Evolutionary conservation across 2,113 vertebrate species (phyloP), one percentile per base, ranked within the genome.

Genomic region (Sinocyclocheilus maitianheensis): DNA sequence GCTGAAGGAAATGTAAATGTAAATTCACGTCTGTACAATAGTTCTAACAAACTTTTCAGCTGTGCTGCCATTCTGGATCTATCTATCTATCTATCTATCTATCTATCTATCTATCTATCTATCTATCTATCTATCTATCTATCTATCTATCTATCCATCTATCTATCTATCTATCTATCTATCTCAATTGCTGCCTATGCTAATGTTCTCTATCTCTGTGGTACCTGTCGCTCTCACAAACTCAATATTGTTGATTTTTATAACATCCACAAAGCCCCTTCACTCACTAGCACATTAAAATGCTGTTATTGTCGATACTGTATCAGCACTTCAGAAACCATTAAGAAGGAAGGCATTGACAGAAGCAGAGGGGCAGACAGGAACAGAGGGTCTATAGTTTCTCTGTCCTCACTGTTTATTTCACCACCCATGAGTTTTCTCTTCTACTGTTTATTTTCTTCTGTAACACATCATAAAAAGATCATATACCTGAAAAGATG

Each of bases 301-400:
- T 85, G 67, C 65, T 82, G 89, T 71, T 93, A 93, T 91, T 91
- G 93, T 92, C 89, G 91, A 91, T 90, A 74, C 71, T 74, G 71
- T 13, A 92, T 94, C 94, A 95, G 94, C 94, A 81, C 91, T 94
- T 93, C 86, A 90, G 88, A 88, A 83, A 87, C 94, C 94, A 94
- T 95, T 94, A 95, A 89, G 90, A 90, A 88, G 78, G 84, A 91
- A 87, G 84, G 88, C 85, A 85, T 24, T 86, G 91, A 88, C 1
- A 91, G 88, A 90, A 80, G 53, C 71, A 72, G 81, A 85, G 71
- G 75, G 37, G 12, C 78, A 79, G 81, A 75, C 34, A 77, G 65
- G 81, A 90, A 53, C 87, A 89, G 87, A 91, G 89, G 87, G 74
- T 60, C 77, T 76, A 77, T 76, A 81, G 65, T 89, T 81, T 82